Evolutionary conservation across 2,797 vertebrate genomes (phyloP), one percentile per base, ranked within the genome.

Genomic region (Kryptolebias ocellatus): DNA sequence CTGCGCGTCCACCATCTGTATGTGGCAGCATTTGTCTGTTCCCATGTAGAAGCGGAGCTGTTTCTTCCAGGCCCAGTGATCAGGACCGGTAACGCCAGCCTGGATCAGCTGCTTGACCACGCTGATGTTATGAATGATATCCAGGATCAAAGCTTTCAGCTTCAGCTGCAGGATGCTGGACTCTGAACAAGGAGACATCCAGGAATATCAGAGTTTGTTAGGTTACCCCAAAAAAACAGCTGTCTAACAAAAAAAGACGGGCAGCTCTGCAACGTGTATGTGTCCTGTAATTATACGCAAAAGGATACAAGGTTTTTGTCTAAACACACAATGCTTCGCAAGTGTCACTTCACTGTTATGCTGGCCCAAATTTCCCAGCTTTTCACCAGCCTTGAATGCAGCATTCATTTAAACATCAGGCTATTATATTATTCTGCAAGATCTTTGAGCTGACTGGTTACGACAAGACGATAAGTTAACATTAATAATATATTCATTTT

Each of bases 111-210:
- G 94, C 83, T 95, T 96, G 76, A 98, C 95, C 67, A 98, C 94
- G 75, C 96, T 95, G 83, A 99, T 96, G 85, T 98, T 96, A 87
- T 99, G 98, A 88, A 99, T 96, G 59, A 97, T 94, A 72, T 99
- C 97, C 84, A 99, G 94, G 86, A 99, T 96, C 69, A 99, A 89
- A 47, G 96, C 95, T 90, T 99, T 99, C 71, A 98, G 93, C 79
- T 99, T 99, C 76, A 97, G 86, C 74, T 96, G 95, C 70, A 98
- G 87, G 72, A 98, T 91, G 59, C 90, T 93, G 4, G 94, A 93
- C 69, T 96, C 97, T 98, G 84, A 18, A 83, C 47, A 89, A 62
- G n/a, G 14, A 78, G 18, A 77, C n/a, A 63, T 29, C 31, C 1
- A 31, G 11, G 24, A 18, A 59, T 29, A 60, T 63, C 8, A 46